These are phyloP conservation scores for Rhea americana DNA, from an alignment of 2,113 vertebrate genomes.

Conservation along the genomic window DNA sequence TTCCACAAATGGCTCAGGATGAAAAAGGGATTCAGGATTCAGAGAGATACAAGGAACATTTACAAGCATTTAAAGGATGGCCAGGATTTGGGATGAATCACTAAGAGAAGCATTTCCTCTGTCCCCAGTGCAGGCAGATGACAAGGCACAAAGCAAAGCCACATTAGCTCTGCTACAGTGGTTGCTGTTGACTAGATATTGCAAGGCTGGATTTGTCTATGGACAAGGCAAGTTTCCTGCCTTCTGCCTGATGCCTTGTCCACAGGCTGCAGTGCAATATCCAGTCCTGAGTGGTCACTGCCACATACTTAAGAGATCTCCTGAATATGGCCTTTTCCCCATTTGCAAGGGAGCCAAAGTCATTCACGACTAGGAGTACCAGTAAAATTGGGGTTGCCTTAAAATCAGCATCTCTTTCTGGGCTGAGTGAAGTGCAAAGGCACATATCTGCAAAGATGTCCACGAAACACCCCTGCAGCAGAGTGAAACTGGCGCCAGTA, in stretches of 20 bases:
- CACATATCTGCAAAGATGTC: not conserved
- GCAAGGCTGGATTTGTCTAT: not conserved
- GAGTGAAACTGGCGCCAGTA: not conserved
- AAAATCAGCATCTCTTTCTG: not conserved
- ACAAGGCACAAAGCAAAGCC: not conserved
- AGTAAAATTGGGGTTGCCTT: rapidly evolving
- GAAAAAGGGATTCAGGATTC: slow-evolving; percentile 59
- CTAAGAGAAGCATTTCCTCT: not conserved
- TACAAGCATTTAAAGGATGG: slow-evolving; percentile 11
- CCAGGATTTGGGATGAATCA: not conserved
- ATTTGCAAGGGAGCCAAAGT: not conserved
- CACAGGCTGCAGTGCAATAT: not conserved
- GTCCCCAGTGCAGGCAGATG: not conserved
- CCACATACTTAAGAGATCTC: not conserved
- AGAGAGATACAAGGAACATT: slow-evolving; percentile 44
- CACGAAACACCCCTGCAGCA: not conserved
- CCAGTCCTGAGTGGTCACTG: not conserved
- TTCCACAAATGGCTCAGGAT: slow-evolving; percentile 51
- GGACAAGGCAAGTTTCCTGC: not conserved
- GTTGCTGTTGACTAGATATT: not conserved
- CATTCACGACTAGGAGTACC: not conserved
- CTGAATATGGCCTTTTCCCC: not conserved
- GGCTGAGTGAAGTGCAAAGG: not conserved
- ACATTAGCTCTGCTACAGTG: not conserved
- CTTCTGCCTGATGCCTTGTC: not conserved